Percentiles rank a stretch among this genome's conserved stretches.
Conservation (phyloP, 2,888 invertebrate species). For the Perizoma affinitatum region DNA sequence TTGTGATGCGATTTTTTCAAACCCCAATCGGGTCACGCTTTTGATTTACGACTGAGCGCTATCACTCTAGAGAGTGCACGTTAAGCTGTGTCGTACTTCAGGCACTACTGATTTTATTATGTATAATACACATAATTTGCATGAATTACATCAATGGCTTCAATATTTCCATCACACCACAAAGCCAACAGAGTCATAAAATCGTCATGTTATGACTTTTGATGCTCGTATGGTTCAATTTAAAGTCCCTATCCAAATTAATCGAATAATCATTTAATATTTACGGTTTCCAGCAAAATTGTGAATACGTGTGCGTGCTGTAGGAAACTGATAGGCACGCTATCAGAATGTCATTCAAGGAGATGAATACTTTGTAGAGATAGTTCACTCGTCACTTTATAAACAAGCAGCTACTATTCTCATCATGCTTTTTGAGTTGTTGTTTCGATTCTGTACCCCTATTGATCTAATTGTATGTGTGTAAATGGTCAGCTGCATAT, state of each 20-base stretch:
- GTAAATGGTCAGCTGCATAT: too few species aligned
- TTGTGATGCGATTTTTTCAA: too few species aligned
- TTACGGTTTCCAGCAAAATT: conserved; percentile 30
- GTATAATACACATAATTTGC: not conserved
- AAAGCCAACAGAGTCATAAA: conserved; percentile 13
- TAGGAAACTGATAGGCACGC: conserved; percentile 32
- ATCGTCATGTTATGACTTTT: conserved; percentile 15
- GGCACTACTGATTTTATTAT: too few species aligned
- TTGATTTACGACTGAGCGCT: too few species aligned
- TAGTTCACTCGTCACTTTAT: conserved; percentile 15
- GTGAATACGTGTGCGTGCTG: conserved; percentile 36
- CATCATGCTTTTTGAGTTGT: too few species aligned
- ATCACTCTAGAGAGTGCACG: too few species aligned
- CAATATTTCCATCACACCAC: conserved; percentile 9
- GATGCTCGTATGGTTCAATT: conserved; percentile 24
- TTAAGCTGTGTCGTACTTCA: too few species aligned
- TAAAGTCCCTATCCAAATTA: conserved; percentile 29
- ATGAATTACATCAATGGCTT: not conserved
- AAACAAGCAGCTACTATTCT: too few species aligned
- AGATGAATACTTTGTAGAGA: conserved; percentile 4
- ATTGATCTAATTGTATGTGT: too few species aligned
- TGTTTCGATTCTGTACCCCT: too few species aligned
- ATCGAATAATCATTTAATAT: conserved; percentile 31
- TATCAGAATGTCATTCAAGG: conserved; percentile 34
- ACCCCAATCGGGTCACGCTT: too few species aligned